Percentiles rank a stretch among this genome's conserved stretches.
These are phyloP conservation scores for Spodoptera litura DNA, from an alignment of 1,140 invertebrate genomes.

Conservation along the genomic window DNA sequence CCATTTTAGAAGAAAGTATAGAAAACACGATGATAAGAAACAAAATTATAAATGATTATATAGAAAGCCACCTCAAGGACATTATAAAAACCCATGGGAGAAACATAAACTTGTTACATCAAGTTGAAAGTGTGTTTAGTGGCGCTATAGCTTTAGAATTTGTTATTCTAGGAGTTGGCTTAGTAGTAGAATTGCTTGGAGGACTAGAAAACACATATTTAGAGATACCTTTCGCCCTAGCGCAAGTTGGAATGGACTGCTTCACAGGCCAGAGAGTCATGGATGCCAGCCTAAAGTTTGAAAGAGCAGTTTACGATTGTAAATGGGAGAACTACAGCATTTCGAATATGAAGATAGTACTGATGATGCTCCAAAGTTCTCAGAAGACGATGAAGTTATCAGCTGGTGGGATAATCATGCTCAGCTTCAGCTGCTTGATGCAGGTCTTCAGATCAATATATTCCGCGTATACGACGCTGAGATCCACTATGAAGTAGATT, in stretches of 20 bases:
- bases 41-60: constrained; percentile 57
- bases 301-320: constrained; percentile 66
- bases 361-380: constrained; percentile 64
- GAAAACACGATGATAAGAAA: constrained; percentile 9
- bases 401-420: constrained; percentile 64
- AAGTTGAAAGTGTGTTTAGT: constrained; percentile 60
- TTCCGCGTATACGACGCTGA: constrained; percentile 67
- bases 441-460: constrained; percentile 64
- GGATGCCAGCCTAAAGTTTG: constrained; percentile 62
- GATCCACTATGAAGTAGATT: constrained; percentile 55
- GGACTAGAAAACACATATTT: constrained; percentile 71
- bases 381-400: constrained; percentile 68
- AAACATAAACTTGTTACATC: constrained; percentile 59
- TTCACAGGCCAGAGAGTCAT: constrained; percentile 68
- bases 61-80: constrained; percentile 54
- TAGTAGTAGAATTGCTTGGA: constrained; percentile 67
- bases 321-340: constrained; percentile 71
- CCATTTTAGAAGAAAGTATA: constrained; percentile 4
- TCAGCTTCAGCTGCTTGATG: constrained; percentile 65
- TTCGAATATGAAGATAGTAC: constrained; percentile 63
- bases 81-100: constrained; percentile 59
- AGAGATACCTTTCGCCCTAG: constrained; percentile 66
- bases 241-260: constrained; percentile 68
- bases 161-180: constrained; percentile 55
- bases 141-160: constrained; percentile 68